phyloP scores from a whole-genome alignment of 1,140 invertebrate genomes.

The Trichonephila clavata region DNA sequence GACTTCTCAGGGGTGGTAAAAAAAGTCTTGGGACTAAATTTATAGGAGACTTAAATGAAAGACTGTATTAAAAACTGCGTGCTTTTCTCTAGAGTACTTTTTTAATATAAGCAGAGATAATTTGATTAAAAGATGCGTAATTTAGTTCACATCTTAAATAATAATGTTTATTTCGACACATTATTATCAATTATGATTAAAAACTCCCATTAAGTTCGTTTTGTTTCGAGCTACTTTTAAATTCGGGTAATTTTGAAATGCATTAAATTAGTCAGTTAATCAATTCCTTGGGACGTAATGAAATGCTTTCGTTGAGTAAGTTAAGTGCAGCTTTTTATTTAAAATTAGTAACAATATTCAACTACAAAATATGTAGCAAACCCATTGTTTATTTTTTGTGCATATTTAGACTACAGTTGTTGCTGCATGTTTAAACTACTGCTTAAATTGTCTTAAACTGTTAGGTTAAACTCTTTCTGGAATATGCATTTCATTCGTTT shows the following conservation, averaged over 20 bases:
- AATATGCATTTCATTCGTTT: no score
- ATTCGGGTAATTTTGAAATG: not conserved
- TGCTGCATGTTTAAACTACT: no score
- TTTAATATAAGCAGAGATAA: not conserved
- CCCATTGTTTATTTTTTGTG: no score
- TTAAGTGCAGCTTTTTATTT: no score
- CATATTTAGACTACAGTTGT: no score
- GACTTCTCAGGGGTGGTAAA: not conserved
- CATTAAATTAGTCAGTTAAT: not conserved
- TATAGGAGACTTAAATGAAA: not conserved
- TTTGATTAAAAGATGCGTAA: not conserved
- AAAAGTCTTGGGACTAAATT: not conserved
- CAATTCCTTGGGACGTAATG: not conserved
- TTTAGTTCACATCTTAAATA: not conserved
- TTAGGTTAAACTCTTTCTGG: no score
- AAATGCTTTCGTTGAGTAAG: not conserved
- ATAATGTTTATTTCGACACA: not conserved
- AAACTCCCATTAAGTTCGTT: no score
- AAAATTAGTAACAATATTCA: no score
- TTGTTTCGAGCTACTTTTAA: not conserved
- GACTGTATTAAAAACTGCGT: not conserved
- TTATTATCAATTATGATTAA: not conserved
- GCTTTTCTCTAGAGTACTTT: not conserved
- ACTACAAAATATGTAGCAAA: no score
- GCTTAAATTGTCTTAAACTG: no score